Base-by-base conservation (phyloP, 1,140 invertebrate species). In the Cyphomyrmex costatus region DNA sequence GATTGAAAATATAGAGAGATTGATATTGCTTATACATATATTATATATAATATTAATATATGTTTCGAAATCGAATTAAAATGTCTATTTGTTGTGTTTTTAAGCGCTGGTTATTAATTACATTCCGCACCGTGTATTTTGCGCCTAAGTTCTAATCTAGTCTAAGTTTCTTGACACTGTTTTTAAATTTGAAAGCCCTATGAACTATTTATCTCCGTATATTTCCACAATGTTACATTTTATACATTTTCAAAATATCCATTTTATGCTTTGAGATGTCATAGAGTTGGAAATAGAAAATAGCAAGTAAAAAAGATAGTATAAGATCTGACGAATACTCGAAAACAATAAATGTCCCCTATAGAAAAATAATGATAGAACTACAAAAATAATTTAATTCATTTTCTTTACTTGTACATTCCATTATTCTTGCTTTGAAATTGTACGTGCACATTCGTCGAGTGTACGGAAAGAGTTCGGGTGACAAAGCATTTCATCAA, bases 371-470 rank as follows among this genome's bases (percentile, higher is more conserved):
- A 42, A 42, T 58, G 19, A 33, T 36, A 16, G 7, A 78, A 30
- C 6, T 14, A 46, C 16, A 49, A n/a, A 74, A 49, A 65, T 2
- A 27, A 71, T 46, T 21, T 12, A 6, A 27, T 21, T 60, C 2
- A 65, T 60, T 74, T 51, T 21, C 7, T 19, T 49, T 33, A 58
- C 5, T 36, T 73, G 24, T 10, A n/a, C n/a, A 51, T 63, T 85
- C 21, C 58, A 53, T 14, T 65, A n/a, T 49, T 58, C 56, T 88
- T n/a, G 56, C 60, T 58, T 74, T 8, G 27, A 53, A 36, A 68
- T 14, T 36, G 8, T 74, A 68, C 49, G 49, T 42, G 61, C 58
- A 46, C 83, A 83, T 89, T 89, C n/a, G 46, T 83, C 51, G 87
- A 86, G 3, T 24, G 49, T 14, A 66, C 36, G 77, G 53, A 56